Base-by-base conservation (phyloP, 2,797 vertebrate species). In the Myotis daubentonii region DNA sequence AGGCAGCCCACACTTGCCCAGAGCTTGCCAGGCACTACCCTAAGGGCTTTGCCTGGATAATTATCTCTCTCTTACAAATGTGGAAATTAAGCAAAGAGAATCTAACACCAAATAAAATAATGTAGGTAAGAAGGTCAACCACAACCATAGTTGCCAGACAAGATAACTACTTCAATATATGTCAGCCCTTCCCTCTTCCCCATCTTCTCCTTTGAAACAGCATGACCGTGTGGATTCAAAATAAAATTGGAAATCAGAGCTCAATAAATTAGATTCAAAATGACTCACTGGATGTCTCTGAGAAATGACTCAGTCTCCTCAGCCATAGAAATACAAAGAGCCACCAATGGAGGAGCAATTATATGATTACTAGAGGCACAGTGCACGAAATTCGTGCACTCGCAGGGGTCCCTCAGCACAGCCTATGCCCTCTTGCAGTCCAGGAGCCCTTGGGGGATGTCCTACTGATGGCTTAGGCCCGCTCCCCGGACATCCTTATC, bases 171-270 rank as follows among this genome's bases (percentile, higher is more conserved):
- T 23, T 91, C 22, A 19, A 33, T 19, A 12, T 3, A 30, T 36
- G 30, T 82, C 36, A 17, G 20, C 1, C 11, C 36, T 44, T 4
- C 15, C 49, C 25, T 60, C 41, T 47, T 25, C 17, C n/a, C 22
- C 53, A 87, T 38, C 70, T 79, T 94, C 38, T 17, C 22, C 53
- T 83, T 71, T 81, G 83, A 95, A 91, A 62, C 5, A 38, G 55
- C 90, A 74, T 30, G 47, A 53, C 12, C 3, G 0, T 9, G 57
- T 16, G 22, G 20, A 55, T 80, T 95, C 76, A 88, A 96, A 93
- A 91, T 65, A 71, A 53, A 60, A 70, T 1, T 30, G 12, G 66
- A 91, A 87, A 74, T 44, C 33, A 82, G 53, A 51, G 19, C 22
- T 85, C 74, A 82, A 87, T 44, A 60, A 57, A 91, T 10, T 72